Evolutionary conservation across 1,140 invertebrate species (phyloP), one percentile per base, ranked within the genome.

Genomic region (Zaprionus tsacasi): DNA sequence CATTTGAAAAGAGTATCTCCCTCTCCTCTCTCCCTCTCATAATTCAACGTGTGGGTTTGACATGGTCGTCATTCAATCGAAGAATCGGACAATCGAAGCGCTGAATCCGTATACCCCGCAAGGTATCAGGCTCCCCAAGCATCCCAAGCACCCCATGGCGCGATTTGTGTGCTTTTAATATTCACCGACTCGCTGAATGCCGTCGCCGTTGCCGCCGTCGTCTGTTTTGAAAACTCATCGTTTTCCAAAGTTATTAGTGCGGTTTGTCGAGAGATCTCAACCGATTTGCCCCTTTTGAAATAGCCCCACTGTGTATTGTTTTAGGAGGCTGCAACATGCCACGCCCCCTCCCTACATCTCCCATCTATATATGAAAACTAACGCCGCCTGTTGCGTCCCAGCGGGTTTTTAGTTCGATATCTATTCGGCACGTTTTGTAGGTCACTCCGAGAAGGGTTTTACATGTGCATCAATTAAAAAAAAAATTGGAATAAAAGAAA

Each of bases 131-230:
- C 35, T 30, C 3, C 27, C 6, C 21, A 7, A 74, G 78, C 75
- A 78, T 78, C 80, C 83, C 80, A 72, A 74, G 78, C 75, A 78
- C 80, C 80, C 83, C 80, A 72, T 77, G 81, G 83, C 61, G 83
- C 78, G 85, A 76, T 78, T 83, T 89, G 83, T 89, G 81, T 89
- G 85, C 83, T 83, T 88, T 88, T 88, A 79, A 88, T 88, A 88
- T 89, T 76, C 81, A 88, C 85, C 85, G 85, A 58, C 78, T 76
- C 59, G 50, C 72, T 48, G 43, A 59, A 73, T 65, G 52, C 60
- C 76, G 36, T 13, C 55, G 21, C 10, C 35, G 11, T 25, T 43
- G 30, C 36, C 58, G 15, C n/a, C 67, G 69, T 76, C 57, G 60
- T 69, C 72, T 65, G 64, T 86, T 87, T 88, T 83, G 81, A 48